These are phyloP conservation scores for Muscicapa striata DNA, from an alignment of 2,797 vertebrate genomes.

Conservation along the genomic window DNA sequence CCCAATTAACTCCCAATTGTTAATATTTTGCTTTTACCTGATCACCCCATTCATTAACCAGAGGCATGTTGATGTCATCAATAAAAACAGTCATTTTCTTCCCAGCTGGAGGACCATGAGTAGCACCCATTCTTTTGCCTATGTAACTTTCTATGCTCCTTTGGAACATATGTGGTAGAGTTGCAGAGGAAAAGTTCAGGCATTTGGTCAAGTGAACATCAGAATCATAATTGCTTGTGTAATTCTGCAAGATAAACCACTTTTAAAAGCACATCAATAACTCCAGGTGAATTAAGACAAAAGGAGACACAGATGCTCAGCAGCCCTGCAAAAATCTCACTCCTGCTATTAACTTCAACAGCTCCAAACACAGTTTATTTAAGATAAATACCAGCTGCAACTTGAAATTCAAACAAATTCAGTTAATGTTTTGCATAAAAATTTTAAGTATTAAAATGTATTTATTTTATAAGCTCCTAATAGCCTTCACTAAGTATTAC, in stretches of 20 bases:
- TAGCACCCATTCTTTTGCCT: constrained; percentile 86
- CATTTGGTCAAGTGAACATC: constrained; percentile 82
- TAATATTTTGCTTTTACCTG: constrained; percentile 75
- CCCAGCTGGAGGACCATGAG: constrained; percentile 83
- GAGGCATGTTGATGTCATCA: constrained; percentile 90
- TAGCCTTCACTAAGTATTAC: neutral
- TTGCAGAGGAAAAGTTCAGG: constrained; percentile 87
- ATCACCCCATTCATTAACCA: constrained; percentile 89
- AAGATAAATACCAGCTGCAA: neutral
- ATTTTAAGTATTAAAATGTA: neutral
- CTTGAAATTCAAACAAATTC: neutral
- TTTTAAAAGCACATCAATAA: neutral
- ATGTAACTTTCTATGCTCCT: constrained; percentile 84
- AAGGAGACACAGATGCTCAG: neutral
- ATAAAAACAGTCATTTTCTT: constrained; percentile 87
- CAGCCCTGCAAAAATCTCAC: neutral
- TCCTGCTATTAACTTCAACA: neutral
- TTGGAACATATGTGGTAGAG: constrained; percentile 82
- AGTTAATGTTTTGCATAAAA: neutral
- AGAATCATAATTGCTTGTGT: constrained; percentile 80
- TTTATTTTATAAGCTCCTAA: neutral
- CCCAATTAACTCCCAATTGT: neutral
- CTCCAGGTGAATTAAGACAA: neutral
- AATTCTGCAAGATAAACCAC: constrained; percentile 74
- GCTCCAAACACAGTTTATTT: neutral